phyloP scores from a whole-genome alignment of 2,113 vertebrate species.

The Phainopepla nitens region DNA sequence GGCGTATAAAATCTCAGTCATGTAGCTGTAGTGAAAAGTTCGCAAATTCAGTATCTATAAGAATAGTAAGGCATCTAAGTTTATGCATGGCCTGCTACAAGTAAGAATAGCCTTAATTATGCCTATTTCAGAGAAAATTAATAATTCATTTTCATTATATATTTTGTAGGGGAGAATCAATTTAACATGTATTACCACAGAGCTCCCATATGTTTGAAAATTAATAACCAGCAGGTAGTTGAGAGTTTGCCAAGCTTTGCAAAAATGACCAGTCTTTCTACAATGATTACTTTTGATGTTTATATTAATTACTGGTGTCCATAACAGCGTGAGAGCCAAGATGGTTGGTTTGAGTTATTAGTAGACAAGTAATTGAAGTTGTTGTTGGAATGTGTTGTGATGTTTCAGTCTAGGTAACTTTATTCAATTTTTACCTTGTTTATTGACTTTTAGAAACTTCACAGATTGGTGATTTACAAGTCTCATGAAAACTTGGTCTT shows the following conservation, averaged over 20 bases:
- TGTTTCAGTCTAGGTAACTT: slow-evolving; percentile 29
- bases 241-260: slow-evolving; percentile 92
- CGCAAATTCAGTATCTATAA: not conserved
- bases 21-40: not conserved
- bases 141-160: slow-evolving; percentile 75
- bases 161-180: slow-evolving; percentile 83
- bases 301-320: slow-evolving; percentile 92
- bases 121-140: slow-evolving; percentile 61
- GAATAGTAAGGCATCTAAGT: not conserved
- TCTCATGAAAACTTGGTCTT: not conserved
- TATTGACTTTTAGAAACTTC: not conserved
- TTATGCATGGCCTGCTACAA: slow-evolving; percentile 37
- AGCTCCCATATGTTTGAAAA: slow-evolving; percentile 98
- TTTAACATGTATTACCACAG: slow-evolving; percentile 89
- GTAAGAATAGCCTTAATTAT: slow-evolving; percentile 62
- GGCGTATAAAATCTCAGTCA: not conserved
- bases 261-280: slow-evolving; percentile 94
- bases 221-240: slow-evolving; percentile 98
- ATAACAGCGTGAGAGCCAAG: slow-evolving; percentile 80
- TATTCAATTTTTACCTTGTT: not conserved
- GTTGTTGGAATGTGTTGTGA: slow-evolving; percentile 23
- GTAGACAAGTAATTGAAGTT: slow-evolving; percentile 68
- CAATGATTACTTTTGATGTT: slow-evolving; percentile 96
- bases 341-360: slow-evolving; percentile 73
- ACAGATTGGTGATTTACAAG: not conserved